Conservation (phyloP, 37 sponge, comb jelly and placozoan species). For the Dysidea cf. avara region DNA sequence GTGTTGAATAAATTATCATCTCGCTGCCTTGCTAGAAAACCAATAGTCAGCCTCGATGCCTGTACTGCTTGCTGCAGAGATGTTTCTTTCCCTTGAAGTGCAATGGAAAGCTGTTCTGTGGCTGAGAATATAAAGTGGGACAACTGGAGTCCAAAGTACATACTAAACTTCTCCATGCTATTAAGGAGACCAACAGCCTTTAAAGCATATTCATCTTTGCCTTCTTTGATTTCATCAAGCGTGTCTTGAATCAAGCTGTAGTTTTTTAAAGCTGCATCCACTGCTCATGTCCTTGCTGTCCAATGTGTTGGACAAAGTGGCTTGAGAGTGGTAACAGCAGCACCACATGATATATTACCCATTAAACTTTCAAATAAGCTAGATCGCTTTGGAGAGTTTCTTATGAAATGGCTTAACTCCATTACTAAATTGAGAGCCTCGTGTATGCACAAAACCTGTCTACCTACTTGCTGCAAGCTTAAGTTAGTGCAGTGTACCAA, state of each 20-base stretch:
- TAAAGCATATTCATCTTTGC: slow-evolving; percentile 26
- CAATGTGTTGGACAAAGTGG: slow-evolving; percentile 41
- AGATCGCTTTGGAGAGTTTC: slow-evolving; percentile 43
- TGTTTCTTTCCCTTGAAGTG: slow-evolving; percentile 4
- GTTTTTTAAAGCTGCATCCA: slow-evolving; percentile 31
- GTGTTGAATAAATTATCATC: slow-evolving; percentile 18
- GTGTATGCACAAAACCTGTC: slow-evolving; percentile 3
- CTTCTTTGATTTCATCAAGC: slow-evolving; percentile 18
- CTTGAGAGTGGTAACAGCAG: slow-evolving; percentile 2
- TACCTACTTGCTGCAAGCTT: slow-evolving; percentile 38
- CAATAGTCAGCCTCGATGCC: background rate
- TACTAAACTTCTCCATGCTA: slow-evolving; percentile 3
- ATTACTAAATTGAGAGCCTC: slow-evolving; percentile 42
- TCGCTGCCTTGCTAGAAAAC: slow-evolving; percentile 18
- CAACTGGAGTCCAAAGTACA: slow-evolving; percentile 6
- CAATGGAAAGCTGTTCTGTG: slow-evolving; percentile 22
- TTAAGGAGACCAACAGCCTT: slow-evolving; percentile 36
- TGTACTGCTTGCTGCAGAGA: slow-evolving; percentile 19
- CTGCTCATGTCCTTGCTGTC: slow-evolving; percentile 26
- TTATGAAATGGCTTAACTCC: slow-evolving; percentile 25
- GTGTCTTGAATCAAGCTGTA: slow-evolving; percentile 5
- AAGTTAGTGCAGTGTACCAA: slow-evolving; percentile 58
- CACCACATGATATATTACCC: too few species aligned
- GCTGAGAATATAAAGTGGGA: background rate
- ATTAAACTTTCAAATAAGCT: too few species aligned